Conservation (phyloP, 2,113 vertebrate species). For the Macquaria ambigua region DNA sequence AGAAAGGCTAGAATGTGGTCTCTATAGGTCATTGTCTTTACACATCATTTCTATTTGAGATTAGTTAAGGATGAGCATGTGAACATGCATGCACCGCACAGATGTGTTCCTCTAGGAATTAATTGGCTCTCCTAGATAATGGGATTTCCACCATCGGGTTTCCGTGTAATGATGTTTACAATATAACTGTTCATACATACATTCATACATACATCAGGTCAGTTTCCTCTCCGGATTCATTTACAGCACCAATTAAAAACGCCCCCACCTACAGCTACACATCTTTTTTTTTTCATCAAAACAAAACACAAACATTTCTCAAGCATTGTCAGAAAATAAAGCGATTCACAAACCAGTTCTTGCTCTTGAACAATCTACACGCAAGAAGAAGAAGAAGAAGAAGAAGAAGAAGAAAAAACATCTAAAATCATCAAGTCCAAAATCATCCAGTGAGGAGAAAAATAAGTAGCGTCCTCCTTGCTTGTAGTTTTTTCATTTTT, state of each 20-base stretch:
- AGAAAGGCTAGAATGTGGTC: constrained; percentile 73
- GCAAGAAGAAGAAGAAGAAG: constrained; percentile 75
- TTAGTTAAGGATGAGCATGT: constrained; percentile 76
- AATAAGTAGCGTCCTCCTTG: constrained; percentile 85
- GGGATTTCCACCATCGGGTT: constrained; percentile 94
- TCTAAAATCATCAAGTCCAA: constrained; percentile 87
- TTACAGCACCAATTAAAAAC: constrained; percentile 91
- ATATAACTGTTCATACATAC: constrained; percentile 88
- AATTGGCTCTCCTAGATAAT: constrained; percentile 77
- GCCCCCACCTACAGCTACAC: constrained; percentile 92
- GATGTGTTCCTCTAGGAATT: constrained; percentile 66
- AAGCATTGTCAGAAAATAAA: constrained; percentile 97
- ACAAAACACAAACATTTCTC: constrained; percentile 90
- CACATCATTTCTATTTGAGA: constrained; percentile 74
- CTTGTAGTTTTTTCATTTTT: constrained; percentile 75
- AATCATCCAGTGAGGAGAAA: constrained; percentile 90
- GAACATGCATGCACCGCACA: constrained; percentile 74
- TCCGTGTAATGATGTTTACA: constrained; percentile 97
- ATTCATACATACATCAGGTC: constrained; percentile 92
- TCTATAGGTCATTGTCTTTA: constrained; percentile 73
- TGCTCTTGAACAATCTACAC: constrained; percentile 94
- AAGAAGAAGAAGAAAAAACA: constrained; percentile 79
- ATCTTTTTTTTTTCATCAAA: constrained; percentile 84
- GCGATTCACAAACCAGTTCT: constrained; percentile 92
- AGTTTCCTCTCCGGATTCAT: constrained; percentile 87